Conservation (phyloP, 2,888 invertebrate genomes). For the Meghimatium bilineatum region DNA sequence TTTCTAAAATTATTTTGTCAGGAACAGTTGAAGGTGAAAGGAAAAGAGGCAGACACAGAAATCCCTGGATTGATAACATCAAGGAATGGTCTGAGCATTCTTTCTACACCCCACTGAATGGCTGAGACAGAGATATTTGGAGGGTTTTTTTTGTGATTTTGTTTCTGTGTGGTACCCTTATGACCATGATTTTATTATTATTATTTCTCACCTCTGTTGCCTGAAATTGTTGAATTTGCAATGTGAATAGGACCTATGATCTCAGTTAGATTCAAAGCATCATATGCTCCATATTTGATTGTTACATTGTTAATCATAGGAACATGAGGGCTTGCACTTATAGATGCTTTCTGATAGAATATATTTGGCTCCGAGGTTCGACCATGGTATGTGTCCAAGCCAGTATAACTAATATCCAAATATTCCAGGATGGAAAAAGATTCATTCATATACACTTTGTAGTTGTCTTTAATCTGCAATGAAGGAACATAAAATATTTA, state of each 20-base stretch:
- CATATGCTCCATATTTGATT: conserved; percentile 91
- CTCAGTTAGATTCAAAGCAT: conserved; percentile 80
- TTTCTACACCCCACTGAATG: no score
- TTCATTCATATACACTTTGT: conserved; percentile 80
- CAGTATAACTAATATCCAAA: conserved; percentile 84
- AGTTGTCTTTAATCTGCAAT: conserved; percentile 31
- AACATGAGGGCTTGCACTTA: conserved; percentile 80
- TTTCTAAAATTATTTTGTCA: no score
- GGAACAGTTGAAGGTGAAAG: no score
- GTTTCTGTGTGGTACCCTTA: no score
- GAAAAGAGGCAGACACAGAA: no score
- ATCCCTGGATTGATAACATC: no score
- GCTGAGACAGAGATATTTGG: no score
- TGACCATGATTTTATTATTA: no score
- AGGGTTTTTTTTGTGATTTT: no score
- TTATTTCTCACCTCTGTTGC: conserved; percentile 85
- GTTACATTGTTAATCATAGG: conserved; percentile 91
- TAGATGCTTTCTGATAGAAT: conserved; percentile 70
- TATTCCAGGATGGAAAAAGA: conserved; percentile 89
- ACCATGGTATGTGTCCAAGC: conserved; percentile 65
- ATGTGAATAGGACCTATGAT: conserved; percentile 66
- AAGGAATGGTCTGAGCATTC: no score
- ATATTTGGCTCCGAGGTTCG: conserved; percentile 51
- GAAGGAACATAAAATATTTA: not conserved
- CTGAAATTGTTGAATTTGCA: conserved; percentile 80